These are phyloP conservation scores for Globodera rostochiensis DNA, from an alignment of 1,140 invertebrate species.

Conservation along the genomic window DNA sequence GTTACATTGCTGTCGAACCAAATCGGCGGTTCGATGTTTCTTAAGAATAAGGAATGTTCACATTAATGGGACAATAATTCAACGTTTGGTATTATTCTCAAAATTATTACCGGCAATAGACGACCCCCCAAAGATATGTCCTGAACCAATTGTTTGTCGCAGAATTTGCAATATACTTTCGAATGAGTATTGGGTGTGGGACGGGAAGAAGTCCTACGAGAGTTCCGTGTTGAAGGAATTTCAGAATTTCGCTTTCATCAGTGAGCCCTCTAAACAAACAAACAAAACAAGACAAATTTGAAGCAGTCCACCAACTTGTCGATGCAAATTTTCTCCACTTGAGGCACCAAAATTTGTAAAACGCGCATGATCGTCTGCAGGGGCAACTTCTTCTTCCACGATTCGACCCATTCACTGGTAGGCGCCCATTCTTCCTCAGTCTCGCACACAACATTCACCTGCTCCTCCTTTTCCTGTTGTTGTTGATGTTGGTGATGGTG, in stretches of 20 bases:
- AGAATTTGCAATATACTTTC: conserved; percentile 96
- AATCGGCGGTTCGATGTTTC: conserved; percentile 95
- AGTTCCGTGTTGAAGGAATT: conserved; percentile 97
- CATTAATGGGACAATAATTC: conserved; percentile 98
- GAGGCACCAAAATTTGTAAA: conserved; percentile 94
- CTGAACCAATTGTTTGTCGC: conserved; percentile 98
- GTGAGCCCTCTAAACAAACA: conserved; percentile 81
- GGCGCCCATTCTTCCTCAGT: conserved; percentile 74
- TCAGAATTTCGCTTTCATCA: conserved; percentile 97
- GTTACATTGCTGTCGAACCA: conserved; percentile 99
- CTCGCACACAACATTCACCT: conserved; percentile 9
- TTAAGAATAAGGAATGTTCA: conserved; percentile 75
- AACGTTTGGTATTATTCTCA: conserved; percentile 98
- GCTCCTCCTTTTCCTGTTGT: conserved; percentile 18
- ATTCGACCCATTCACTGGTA: conserved; percentile 85
- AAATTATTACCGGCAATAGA: conserved; percentile 81
- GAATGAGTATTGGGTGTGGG: conserved; percentile 96
- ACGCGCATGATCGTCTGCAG: conserved; percentile 98
- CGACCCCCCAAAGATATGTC: conserved; percentile 97
- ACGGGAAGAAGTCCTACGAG: conserved; percentile 94
- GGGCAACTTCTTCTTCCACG: conserved; percentile 94
- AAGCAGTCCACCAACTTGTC: conserved; percentile 79
- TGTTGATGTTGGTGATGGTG: conserved; percentile 70
- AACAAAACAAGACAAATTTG: not conserved
- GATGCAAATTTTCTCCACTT: conserved; percentile 99